Evolutionary conservation across 2,797 vertebrate genomes (phyloP), one percentile per base, ranked within the genome.

Genomic region (Austrolebias charrua): DNA sequence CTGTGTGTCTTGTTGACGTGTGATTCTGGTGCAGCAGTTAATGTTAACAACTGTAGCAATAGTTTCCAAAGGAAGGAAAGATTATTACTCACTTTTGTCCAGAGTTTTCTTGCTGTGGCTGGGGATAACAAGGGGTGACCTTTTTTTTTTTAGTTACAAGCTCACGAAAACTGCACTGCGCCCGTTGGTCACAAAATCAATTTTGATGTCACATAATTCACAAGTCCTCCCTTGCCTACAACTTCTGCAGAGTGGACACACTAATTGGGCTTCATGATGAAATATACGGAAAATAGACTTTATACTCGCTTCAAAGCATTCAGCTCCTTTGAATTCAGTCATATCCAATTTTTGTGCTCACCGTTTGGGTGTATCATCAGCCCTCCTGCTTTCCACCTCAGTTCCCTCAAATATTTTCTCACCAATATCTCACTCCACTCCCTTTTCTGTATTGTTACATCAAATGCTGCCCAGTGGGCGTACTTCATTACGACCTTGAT

Each of bases 401-500:
- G 6, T 50, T 74, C 70, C 75, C 66, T 67, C 69, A 24, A 14
- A 67, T 48, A 3, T 29, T 56, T 62, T 50, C n/a, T 69, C 56
- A 67, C 75, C 78, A 63, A 24, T 63, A 59, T 53, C 45, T 67
- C 66, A 47, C 50, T 63, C 58, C 4, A 43, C 51, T 71, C 16
- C 18, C 53, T 28, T 48, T 33, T 63, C 69, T 42, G 38, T 33
- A 46, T 65, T 75, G 68, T 71, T 59, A 14, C 42, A 69, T 69
- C 70, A 73, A 73, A 78, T 24, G 10, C 63, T 61, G 79, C 57
- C 74, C 51, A 44, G 67, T 64, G 64, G 74, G 74, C 18, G 42
- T 62, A 53, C 76, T 75, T 71, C 65, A 49, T 58, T 58, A 7
- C 53, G 75, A 78, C 76, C 75, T 81, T 81, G 75, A 83, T 72